Percentiles rank a stretch among this genome's conserved stretches.
Evolutionary conservation across 2,888 invertebrate genomes (phyloP).

Genomic region (Drosophila sordidapex): DNA sequence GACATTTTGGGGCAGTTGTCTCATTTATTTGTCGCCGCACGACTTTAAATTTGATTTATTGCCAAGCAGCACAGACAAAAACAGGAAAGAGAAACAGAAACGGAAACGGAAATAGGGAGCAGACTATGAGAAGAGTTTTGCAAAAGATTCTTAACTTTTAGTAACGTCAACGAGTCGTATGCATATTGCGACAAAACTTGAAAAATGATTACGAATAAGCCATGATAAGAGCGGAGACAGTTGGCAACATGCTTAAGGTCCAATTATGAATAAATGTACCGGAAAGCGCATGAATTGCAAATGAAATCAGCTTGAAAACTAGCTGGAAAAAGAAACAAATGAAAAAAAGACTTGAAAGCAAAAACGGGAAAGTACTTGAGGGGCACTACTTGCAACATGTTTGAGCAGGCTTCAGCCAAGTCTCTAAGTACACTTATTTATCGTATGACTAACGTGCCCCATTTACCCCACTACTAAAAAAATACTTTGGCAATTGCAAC

Average conservation of each 20-base stretch:
- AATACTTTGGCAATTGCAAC: conserved; percentile 52
- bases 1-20: conserved; percentile 77
- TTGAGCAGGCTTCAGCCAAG: neutral
- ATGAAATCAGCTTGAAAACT: conserved; percentile 25
- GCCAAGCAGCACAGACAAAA: conserved; percentile 44
- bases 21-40: conserved; percentile 70
- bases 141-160: conserved; percentile 28
- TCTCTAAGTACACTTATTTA: conserved; percentile 1
- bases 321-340: neutral
- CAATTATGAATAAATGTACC: conserved; percentile 45
- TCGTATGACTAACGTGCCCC: neutral
- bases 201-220: conserved; percentile 20
- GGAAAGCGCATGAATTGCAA: conserved; percentile 22
- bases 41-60: conserved; percentile 73
- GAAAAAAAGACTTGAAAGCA: neutral
- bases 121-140: neutral
- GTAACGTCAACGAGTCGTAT: conserved; percentile 68
- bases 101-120: neutral
- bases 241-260: conserved; percentile 21
- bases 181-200: conserved; percentile 54
- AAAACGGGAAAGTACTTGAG: neutral
- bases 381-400: neutral
- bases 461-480: neutral
- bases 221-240: conserved; percentile 11
- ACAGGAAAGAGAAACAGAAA: neutral